Conservation (phyloP, 2,113 vertebrate species). For the Natator depressus region DNA sequence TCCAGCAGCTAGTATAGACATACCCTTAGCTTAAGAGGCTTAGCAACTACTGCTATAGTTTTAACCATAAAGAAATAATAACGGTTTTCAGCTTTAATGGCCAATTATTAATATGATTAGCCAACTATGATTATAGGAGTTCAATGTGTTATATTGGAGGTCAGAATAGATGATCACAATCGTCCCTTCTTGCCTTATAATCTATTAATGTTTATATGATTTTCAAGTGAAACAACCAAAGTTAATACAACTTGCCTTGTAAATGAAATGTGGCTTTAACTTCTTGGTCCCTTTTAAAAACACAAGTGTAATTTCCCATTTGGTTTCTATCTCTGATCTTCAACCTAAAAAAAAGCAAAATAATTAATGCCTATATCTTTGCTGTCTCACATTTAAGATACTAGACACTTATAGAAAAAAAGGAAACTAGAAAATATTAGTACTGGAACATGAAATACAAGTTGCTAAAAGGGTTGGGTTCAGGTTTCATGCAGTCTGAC, state of each 20-base stretch:
- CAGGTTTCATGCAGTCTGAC: not conserved
- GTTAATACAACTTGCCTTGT: slow-evolving; percentile 68
- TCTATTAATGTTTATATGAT: not conserved
- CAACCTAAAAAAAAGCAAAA: slow-evolving; percentile 57
- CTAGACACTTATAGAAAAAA: not conserved
- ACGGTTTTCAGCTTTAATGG: not conserved
- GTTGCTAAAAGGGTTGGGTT: not conserved
- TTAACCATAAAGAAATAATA: not conserved
- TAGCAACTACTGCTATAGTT: not conserved
- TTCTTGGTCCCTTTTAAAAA: slow-evolving; percentile 56
- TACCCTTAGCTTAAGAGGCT: not conserved
- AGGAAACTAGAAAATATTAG: not conserved
- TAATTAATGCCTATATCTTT: not conserved
- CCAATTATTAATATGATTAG: not conserved
- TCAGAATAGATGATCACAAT: not conserved
- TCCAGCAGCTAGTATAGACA: too few species aligned
- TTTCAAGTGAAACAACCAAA: not conserved
- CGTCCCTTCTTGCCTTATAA: not conserved
- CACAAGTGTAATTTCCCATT: slow-evolving; percentile 75
- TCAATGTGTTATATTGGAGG: not conserved
- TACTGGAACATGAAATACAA: not conserved
- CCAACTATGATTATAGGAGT: not conserved
- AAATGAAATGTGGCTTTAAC: slow-evolving; percentile 70
- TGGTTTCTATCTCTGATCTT: slow-evolving; percentile 33
- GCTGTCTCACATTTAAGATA: not conserved